A percentile compares a stretch with the other conserved stretches of the same genome.
phyloP scores from a whole-genome alignment of 2,113 vertebrate genomes.

The Cyphomyrus plagiostoma region DNA sequence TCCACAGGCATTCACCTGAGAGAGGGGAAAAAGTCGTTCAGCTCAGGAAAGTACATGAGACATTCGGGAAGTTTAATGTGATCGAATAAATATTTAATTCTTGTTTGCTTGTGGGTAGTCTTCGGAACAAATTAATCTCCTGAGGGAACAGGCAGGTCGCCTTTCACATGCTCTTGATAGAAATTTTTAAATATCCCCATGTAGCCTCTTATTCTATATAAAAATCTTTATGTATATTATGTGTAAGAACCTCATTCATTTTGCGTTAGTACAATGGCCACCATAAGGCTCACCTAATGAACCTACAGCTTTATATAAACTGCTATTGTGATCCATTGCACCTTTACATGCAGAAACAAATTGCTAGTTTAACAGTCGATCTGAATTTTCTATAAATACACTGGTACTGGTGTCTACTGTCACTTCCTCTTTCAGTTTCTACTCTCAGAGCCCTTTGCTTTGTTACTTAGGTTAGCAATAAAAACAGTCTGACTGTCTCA shows the following conservation, averaged over 20 bases:
- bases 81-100: constrained; percentile 13
- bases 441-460: neutral
- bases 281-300: neutral
- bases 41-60: neutral
- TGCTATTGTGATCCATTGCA: neutral
- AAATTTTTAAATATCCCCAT: constrained; percentile 2
- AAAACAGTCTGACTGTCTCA: constrained; percentile 31
- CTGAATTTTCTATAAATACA: neutral
- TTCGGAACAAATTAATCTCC: constrained; percentile 7
- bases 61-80: constrained; percentile 11
- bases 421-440: too few relatives aligned
- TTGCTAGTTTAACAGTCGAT: neutral
- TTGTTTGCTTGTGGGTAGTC: constrained; percentile 9
- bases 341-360: neutral
- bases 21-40: neutral
- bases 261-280: neutral
- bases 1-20: neutral
- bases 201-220: neutral
- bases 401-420: neutral
- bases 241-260: neutral
- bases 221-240: neutral
- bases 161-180: neutral
- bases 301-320: neutral
- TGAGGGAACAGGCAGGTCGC: neutral
- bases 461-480: constrained; percentile 36